These are phyloP conservation scores for Alectura lathami DNA, from an alignment of 2,113 vertebrate species.

Conservation along the genomic window DNA sequence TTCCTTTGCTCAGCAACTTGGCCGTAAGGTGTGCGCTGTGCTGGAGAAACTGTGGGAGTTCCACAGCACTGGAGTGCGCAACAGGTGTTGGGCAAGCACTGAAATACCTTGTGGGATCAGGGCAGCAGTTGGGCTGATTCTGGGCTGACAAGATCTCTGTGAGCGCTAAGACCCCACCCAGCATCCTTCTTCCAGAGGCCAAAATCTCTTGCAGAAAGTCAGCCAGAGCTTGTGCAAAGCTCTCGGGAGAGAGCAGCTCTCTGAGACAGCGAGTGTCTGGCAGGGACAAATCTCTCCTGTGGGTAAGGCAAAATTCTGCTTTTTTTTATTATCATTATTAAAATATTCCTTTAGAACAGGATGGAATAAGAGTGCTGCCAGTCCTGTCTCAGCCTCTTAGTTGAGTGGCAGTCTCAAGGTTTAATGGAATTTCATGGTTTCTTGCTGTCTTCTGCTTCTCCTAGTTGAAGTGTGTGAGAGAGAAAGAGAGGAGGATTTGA, in stretches of 20 bases:
- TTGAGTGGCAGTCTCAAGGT: background rate
- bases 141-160: background rate
- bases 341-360: background rate
- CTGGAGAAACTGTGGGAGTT: background rate
- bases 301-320: background rate
- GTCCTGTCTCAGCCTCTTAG: background rate
- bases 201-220: background rate
- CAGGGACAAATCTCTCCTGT: background rate
- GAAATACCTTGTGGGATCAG: background rate
- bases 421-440: background rate
- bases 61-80: background rate
- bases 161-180: background rate
- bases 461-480: background rate
- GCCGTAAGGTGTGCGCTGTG: background rate
- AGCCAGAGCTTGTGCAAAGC: background rate
- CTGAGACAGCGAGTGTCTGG: background rate
- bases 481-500: background rate
- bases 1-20: background rate
- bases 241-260: background rate
- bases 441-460: background rate
- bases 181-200: background rate
- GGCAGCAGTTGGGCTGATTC: background rate
- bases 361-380: background rate
- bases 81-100: slow-evolving; percentile 14
- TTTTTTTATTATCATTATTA: background rate